Conservation (phyloP, 2,797 vertebrate genomes). For the Cyprinella venusta region DNA sequence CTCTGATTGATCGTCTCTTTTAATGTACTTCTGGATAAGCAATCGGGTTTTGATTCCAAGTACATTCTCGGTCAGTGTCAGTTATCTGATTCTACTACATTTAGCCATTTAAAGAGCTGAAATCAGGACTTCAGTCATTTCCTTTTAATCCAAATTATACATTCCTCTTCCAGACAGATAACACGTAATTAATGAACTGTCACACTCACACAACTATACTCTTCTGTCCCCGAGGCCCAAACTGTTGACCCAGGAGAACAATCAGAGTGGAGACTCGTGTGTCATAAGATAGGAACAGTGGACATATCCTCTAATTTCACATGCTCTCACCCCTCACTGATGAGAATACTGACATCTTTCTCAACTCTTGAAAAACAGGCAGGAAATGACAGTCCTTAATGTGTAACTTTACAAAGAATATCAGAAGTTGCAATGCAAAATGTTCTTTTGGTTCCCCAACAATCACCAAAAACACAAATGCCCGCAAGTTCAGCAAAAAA, state of each 20-base stretch:
- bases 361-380: background rate
- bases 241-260: conserved; percentile 11
- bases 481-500: background rate
- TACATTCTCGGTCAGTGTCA: background rate
- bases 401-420: background rate
- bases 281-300: background rate
- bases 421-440: conserved; percentile 10
- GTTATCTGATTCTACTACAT: conserved; percentile 3
- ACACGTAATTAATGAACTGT: background rate
- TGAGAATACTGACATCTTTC: conserved; percentile 3
- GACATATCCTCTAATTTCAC: conserved; percentile 13
- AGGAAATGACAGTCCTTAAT: conserved; percentile 1
- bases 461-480: background rate
- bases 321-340: background rate
- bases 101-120: background rate
- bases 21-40: conserved; percentile 11
- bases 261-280: background rate
- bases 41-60: background rate
- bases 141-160: conserved; percentile 14
- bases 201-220: conserved; percentile 2
- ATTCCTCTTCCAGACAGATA: background rate
- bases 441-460: conserved; percentile 5
- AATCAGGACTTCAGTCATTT: background rate
- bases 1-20: background rate
- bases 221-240: background rate